These are phyloP conservation scores for Decapterus maruadsi DNA, from an alignment of 2,797 vertebrate genomes.

Conservation along the genomic window DNA sequence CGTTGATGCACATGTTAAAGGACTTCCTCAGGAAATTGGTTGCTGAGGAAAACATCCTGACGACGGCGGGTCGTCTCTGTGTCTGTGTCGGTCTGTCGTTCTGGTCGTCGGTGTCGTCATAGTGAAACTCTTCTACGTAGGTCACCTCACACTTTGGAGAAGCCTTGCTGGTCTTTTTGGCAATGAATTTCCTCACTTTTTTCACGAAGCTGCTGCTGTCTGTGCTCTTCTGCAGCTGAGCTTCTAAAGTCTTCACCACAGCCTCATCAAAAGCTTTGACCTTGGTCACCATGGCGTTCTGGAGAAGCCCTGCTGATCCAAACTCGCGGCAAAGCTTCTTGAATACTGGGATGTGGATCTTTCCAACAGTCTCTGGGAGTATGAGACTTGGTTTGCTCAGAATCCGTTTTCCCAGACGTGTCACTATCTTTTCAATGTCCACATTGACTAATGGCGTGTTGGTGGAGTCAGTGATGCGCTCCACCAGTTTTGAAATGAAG, in stretches of 20 bases:
- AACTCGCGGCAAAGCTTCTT: not conserved
- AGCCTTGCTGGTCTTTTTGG: not conserved
- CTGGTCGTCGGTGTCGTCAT: not conserved
- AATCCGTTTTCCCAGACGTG: not conserved
- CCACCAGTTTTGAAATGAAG: not conserved
- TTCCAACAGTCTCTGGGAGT: not conserved
- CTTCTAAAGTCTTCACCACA: not conserved
- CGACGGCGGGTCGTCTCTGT: not conserved
- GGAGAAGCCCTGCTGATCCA: not conserved
- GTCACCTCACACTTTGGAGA: no score
- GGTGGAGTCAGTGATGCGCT: not conserved
- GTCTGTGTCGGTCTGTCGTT: accelerated
- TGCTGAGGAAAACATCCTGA: not conserved
- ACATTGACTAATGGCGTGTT: not conserved
- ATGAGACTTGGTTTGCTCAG: not conserved
- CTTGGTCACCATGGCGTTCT: not conserved
- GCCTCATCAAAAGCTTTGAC: not conserved
- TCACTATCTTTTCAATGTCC: not conserved
- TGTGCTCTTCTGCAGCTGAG: not conserved
- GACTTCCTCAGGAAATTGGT: not conserved
- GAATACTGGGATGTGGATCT: not conserved
- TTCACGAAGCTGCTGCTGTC: not conserved
- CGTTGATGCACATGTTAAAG: not conserved
- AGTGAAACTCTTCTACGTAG: no score
- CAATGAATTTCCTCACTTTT: not conserved